Percentiles rank a stretch among this genome's conserved stretches.
phyloP scores from a whole-genome alignment of 2,113 vertebrate species.

The Nothocercus nigrocapillus region DNA sequence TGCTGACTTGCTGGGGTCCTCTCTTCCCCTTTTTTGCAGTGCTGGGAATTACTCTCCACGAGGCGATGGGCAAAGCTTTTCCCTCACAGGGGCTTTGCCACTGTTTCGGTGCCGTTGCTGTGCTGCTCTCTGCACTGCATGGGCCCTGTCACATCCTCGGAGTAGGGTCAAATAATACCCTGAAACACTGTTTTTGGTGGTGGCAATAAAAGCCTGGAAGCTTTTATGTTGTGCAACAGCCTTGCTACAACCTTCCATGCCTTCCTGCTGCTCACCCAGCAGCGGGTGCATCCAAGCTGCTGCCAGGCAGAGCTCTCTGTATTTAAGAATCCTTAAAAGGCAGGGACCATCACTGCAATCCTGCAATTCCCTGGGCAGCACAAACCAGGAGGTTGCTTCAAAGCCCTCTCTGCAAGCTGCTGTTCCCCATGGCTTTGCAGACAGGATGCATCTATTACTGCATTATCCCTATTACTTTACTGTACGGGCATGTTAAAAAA shows the following conservation, averaged over 20 bases:
- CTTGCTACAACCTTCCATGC: too few species aligned
- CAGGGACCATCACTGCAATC: background rate
- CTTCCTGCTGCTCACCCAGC: background rate
- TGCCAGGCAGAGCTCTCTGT: too few species aligned
- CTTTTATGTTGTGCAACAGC: too few species aligned
- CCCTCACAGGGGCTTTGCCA: background rate
- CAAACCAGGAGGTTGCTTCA: background rate
- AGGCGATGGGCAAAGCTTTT: fast-evolving
- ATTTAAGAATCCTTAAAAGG: background rate
- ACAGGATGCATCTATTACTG: fast-evolving
- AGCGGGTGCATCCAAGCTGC: background rate
- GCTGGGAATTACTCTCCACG: background rate
- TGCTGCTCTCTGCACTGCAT: background rate
- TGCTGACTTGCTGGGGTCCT: background rate
- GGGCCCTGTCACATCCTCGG: fast-evolving
- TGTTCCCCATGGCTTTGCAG: background rate
- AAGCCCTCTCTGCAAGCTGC: fast-evolving
- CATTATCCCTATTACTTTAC: background rate
- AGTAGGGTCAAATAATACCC: background rate
- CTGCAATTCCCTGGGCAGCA: background rate
- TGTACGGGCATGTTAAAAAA: fast-evolving
- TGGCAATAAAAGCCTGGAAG: too few species aligned
- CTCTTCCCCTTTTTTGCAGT: background rate
- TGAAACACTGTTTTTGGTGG: background rate
- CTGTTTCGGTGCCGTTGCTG: too few species aligned